These are phyloP conservation scores for Octomys mimax DNA, from an alignment of 2,797 vertebrate genomes.

Conservation along the genomic window DNA sequence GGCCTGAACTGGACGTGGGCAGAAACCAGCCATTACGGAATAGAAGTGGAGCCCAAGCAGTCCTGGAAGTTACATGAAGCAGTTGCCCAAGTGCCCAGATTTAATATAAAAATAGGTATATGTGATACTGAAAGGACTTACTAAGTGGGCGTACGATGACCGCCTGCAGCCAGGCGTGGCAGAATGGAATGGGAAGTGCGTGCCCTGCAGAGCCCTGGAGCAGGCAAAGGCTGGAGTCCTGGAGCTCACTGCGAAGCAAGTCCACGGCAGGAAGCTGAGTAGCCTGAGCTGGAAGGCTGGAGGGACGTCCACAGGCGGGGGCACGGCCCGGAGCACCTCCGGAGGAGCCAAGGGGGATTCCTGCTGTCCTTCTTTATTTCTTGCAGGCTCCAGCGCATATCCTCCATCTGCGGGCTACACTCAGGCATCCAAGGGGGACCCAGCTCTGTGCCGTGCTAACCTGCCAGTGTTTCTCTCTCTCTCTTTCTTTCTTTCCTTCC, in stretches of 20 bases:
- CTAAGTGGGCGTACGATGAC: not conserved
- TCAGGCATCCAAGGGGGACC: not conserved
- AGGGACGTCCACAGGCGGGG: not conserved
- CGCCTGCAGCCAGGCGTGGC: not conserved
- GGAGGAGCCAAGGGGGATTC: not conserved
- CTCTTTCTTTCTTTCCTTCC: too few relatives aligned
- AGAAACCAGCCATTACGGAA: not conserved
- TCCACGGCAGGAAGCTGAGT: not conserved
- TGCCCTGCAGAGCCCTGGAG: not conserved
- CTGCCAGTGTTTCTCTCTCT: not conserved
- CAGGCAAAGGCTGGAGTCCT: not conserved
- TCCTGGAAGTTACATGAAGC: not conserved
- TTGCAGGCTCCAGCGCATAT: not conserved
- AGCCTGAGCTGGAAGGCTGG: not conserved
- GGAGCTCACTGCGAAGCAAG: not conserved
- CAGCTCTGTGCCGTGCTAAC: not conserved
- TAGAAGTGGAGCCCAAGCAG: not conserved
- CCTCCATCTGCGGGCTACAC: not conserved
- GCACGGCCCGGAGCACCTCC: not conserved
- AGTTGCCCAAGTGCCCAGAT: not conserved
- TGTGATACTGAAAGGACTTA: not conserved
- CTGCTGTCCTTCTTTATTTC: not conserved
- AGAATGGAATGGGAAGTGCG: not conserved
- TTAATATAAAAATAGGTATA: not conserved
- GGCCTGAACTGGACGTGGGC: not conserved